Base-by-base conservation (phyloP, 2,797 vertebrate genomes). In the Sternotherus odoratus region DNA sequence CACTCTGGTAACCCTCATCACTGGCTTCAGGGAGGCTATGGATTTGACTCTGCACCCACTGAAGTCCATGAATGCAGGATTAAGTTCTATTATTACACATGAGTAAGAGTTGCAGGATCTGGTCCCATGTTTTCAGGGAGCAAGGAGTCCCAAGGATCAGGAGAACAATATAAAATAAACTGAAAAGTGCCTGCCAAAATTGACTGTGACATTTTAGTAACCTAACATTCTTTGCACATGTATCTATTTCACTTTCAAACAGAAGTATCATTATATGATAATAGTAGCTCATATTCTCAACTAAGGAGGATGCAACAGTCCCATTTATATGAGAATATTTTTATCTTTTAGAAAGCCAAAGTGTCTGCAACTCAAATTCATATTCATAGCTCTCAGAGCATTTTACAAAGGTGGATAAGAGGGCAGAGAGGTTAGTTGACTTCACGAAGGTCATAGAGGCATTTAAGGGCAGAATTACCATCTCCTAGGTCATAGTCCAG, bases 11-110 rank as follows among this genome's bases (percentile, higher is more conserved):
- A 56, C 54, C 54, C 54, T 28, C 26, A 13, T 86, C 81, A 28
- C 54, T 43, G 54, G 36, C 39, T 63, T n/a, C 28, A 54, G 56
- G 13, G 4, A 2, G 1, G 0, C n/a, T 84, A 80, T 63, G 36
- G 81, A 46, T 54, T 69, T 51, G 63, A 19, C n/a, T 36, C n/a
- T 5, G 63, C 63, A 36, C 54, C 11, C 54, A 56, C 26, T 56
- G 54, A 56, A 56, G 54, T 13, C 26, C 54, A 56, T 56, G 54
- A 33, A 46, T 36, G 16, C 23, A 79, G 8, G 50, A 36, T 5
- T 9, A 85, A 82, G 46, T 19, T 89, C 19, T 36, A 0, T 2
- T 36, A 0, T 2, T 81, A 11, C 50, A 66, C 9, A 4, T 2
- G 16, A 66, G 30, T n/a, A 16, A 33, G 33, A 3, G 77, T 43